Conservation (phyloP, 2,113 vertebrate species). For the Neotragus pygmaeus region DNA sequence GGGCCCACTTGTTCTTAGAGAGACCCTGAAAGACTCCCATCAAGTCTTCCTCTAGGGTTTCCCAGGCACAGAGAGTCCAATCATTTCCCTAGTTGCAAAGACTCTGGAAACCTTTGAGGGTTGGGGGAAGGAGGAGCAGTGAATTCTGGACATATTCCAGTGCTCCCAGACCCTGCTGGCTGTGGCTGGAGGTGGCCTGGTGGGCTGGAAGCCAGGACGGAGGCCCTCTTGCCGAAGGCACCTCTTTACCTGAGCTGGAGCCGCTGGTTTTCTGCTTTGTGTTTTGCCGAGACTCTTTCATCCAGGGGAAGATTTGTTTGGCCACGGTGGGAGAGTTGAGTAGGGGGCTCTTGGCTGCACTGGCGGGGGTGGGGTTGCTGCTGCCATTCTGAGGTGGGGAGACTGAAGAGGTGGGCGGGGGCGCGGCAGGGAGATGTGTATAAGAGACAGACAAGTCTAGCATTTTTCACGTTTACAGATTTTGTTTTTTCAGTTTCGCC, state of each 20-base stretch:
- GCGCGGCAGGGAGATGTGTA: too few species aligned
- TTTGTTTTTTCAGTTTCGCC: slow-evolving; percentile 70
- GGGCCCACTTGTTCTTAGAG: background rate
- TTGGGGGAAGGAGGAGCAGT: background rate
- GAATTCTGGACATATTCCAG: background rate
- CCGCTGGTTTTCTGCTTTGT: slow-evolving; percentile 97
- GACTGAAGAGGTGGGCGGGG: slow-evolving; percentile 84
- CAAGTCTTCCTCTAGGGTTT: background rate
- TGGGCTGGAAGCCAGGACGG: background rate
- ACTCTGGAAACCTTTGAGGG: background rate
- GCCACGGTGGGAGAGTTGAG: slow-evolving; percentile 88
- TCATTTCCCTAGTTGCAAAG: background rate
- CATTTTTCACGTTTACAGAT: slow-evolving; percentile 79
- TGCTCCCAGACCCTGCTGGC: background rate
- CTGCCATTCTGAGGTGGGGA: slow-evolving; percentile 90
- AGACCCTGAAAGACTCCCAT: background rate
- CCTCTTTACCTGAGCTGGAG: slow-evolving; percentile 93
- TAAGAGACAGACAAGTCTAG: slow-evolving; percentile 85
- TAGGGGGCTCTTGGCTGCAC: slow-evolving; percentile 84
- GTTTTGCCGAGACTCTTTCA: slow-evolving; percentile 99
- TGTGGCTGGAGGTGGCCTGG: background rate
- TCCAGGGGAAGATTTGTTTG: slow-evolving; percentile 99
- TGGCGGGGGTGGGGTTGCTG: slow-evolving; percentile 84
- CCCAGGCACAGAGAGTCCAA: background rate
- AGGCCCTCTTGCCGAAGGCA: slow-evolving; percentile 39